Evolutionary conservation across 1,140 invertebrate species (phyloP).

Genomic region (Homalodisca vitripennis): DNA sequence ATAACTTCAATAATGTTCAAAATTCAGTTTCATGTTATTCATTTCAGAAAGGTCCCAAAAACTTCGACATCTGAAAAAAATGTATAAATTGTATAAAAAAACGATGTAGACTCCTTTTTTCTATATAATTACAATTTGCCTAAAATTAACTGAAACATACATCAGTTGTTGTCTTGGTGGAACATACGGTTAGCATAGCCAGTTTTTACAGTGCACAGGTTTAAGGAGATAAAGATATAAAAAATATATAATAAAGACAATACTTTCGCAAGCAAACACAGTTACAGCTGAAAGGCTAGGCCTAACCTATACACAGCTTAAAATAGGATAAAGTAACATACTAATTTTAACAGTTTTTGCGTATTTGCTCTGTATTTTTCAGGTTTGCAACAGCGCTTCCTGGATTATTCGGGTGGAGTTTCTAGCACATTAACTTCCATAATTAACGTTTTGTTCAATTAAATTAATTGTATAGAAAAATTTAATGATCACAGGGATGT

Average conservation of each 20-base stretch:
- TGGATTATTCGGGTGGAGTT: too few relatives aligned
- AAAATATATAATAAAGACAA: slow-evolving; percentile 10
- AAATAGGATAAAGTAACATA: background rate
- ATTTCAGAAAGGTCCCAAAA: too few relatives aligned
- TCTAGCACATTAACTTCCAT: slow-evolving; percentile 11
- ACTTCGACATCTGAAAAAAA: too few relatives aligned
- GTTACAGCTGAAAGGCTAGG: background rate
- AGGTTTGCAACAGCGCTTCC: too few relatives aligned
- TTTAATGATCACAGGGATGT: background rate
- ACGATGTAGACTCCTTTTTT: background rate
- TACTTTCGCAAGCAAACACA: background rate
- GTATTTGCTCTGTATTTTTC: too few relatives aligned
- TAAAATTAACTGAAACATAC: background rate
- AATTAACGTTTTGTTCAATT: too few relatives aligned
- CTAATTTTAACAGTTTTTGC: background rate
- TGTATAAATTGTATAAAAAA: too few relatives aligned
- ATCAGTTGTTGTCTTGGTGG: slow-evolving; percentile 10
- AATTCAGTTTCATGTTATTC: too few relatives aligned
- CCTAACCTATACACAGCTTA: slow-evolving; percentile 12
- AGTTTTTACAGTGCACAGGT: slow-evolving; percentile 1
- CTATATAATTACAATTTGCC: background rate
- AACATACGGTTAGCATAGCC: slow-evolving; percentile 14
- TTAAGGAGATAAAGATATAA: background rate
- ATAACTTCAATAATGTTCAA: too few relatives aligned
- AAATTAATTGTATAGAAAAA: background rate